Conservation (phyloP, 2,797 vertebrate genomes). For the Manis pentadactyla region DNA sequence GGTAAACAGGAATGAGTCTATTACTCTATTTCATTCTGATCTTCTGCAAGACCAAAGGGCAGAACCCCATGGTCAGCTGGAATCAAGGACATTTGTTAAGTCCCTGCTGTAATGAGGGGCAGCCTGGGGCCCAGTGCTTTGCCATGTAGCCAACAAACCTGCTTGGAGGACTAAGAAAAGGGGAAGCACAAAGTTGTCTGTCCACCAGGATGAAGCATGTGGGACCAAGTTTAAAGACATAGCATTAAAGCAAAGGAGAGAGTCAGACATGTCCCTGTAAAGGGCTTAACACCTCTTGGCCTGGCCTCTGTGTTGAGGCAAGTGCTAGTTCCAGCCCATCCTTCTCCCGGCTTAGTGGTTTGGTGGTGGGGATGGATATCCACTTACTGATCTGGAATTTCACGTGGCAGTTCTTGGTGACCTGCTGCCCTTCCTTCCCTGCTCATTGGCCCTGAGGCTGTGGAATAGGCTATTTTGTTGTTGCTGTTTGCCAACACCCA, state of each 20-base stretch:
- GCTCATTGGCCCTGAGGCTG: neutral
- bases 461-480: neutral
- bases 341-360: neutral
- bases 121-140: neutral
- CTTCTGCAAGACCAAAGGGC: neutral
- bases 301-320: neutral
- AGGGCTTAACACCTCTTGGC: no score
- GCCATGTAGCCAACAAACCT: no score
- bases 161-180: neutral
- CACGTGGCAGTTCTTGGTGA: neutral
- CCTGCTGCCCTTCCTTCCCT: neutral
- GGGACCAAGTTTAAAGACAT: neutral
- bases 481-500: neutral
- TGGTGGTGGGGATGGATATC: rapidly evolving
- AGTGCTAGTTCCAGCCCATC: neutral
- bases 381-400: neutral
- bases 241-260: neutral
- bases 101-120: neutral
- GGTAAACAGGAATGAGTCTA: neutral
- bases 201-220: neutral
- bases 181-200: neutral
- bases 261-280: neutral
- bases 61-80: neutral
- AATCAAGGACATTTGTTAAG: neutral
- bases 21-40: neutral